These are phyloP conservation scores for Epinephelus coioides DNA, from an alignment of 2,797 vertebrate genomes.

Conservation along the genomic window DNA sequence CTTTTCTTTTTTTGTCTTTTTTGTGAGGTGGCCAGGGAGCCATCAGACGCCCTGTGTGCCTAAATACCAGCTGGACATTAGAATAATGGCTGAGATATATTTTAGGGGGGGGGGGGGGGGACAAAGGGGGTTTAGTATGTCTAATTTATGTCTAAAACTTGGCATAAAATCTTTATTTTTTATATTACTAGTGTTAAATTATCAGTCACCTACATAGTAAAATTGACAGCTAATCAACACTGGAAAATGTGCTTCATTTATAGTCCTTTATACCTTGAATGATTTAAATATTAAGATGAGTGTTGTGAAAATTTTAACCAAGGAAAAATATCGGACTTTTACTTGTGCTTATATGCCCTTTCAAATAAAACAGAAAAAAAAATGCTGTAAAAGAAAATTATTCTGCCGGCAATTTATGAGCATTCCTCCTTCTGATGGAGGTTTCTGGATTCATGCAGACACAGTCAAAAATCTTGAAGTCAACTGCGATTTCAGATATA, in stretches of 20 bases:
- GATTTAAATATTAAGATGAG: background rate
- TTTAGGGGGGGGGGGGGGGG: conserved; percentile 50
- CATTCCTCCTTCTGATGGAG: conserved; percentile 76
- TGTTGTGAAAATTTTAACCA: background rate
- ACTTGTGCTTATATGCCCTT: conserved; percentile 12
- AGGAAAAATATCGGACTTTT: background rate
- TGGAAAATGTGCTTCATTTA: conserved; percentile 1
- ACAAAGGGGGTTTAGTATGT: conserved; percentile 43
- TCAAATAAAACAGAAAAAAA: conserved; percentile 27
- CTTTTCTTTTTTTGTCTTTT: conserved; percentile 69
- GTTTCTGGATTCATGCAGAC: conserved; percentile 77
- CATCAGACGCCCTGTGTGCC: conserved; percentile 71
- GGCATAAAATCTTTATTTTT: conserved; percentile 14
- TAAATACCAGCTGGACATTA: conserved; percentile 81
- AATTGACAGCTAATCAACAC: conserved; percentile 6
- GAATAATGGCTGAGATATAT: conserved; percentile 74
- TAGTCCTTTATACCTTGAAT: background rate
- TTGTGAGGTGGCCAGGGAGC: conserved; percentile 66
- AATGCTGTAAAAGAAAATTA: conserved; percentile 52
- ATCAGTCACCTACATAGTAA: conserved; percentile 5
- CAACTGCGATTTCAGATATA: conserved; percentile 86
- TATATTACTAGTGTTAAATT: conserved; percentile 14
- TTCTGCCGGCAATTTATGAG: conserved; percentile 72
- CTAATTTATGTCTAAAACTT: conserved; percentile 61
- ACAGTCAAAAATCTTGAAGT: conserved; percentile 82